Conservation (phyloP, 2,113 vertebrate genomes). For the Orycteropus afer region DNA sequence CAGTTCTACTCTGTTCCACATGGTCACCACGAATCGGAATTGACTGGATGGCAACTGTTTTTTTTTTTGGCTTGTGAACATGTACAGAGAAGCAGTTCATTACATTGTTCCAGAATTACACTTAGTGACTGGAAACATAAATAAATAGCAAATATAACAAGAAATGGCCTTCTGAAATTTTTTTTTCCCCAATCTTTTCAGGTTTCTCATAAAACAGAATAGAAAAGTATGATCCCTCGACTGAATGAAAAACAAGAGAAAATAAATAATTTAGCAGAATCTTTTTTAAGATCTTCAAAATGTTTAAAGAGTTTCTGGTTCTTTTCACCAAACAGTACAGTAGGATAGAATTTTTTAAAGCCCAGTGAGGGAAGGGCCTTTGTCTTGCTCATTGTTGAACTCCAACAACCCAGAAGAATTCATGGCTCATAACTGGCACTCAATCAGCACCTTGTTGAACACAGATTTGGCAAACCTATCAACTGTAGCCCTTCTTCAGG, state of each 20-base stretch:
- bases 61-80: neutral
- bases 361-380: neutral
- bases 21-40: neutral
- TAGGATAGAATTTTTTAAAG: neutral
- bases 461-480: neutral
- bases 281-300: neutral
- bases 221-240: neutral
- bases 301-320: slow-evolving; percentile 23
- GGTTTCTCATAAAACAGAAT: slow-evolving; percentile 7
- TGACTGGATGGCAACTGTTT: neutral
- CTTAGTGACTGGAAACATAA: neutral
- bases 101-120: neutral
- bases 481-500: neutral
- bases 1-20: neutral
- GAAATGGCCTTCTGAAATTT: neutral
- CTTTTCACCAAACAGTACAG: neutral
- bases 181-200: neutral
- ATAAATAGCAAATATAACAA: neutral
- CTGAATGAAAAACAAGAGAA: slow-evolving; percentile 40
- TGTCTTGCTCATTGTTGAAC: neutral
- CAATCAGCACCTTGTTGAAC: neutral
- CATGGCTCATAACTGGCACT: neutral
- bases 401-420: neutral
- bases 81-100: neutral
- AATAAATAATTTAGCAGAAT: slow-evolving; percentile 36